phyloP scores from a whole-genome alignment of 2,888 invertebrate genomes.

The Hypselothyrea guttata region DNA sequence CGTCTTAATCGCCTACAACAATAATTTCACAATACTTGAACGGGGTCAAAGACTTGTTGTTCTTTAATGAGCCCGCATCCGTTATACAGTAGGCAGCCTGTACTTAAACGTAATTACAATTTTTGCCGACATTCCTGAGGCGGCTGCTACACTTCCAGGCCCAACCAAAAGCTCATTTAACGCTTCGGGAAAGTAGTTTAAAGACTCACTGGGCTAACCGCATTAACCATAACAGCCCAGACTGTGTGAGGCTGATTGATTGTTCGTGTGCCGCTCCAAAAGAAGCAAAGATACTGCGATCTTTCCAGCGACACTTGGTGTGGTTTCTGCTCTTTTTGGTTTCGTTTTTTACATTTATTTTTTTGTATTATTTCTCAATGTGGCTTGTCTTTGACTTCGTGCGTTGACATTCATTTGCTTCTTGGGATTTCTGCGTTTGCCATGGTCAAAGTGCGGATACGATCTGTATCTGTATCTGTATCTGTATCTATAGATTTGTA shows the following conservation, averaged over 20 bases:
- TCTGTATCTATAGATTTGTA: slow-evolving; percentile 35
- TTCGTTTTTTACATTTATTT: slow-evolving; percentile 10
- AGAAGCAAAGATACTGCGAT: neutral
- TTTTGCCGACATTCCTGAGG: slow-evolving; percentile 61
- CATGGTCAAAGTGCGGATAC: slow-evolving; percentile 49
- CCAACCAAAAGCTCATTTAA: slow-evolving; percentile 33
- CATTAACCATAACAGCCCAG: slow-evolving; percentile 26
- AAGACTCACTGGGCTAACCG: slow-evolving; percentile 50
- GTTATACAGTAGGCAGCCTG: slow-evolving; percentile 19
- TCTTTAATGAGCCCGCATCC: slow-evolving; percentile 57
- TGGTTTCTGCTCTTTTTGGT: slow-evolving; percentile 23
- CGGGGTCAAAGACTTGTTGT: slow-evolving; percentile 50
- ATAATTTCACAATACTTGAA: slow-evolving; percentile 10
- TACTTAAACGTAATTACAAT: slow-evolving; percentile 41
- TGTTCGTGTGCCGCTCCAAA: slow-evolving; percentile 53
- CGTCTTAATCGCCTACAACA: slow-evolving; percentile 16
- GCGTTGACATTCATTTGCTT: slow-evolving; percentile 66
- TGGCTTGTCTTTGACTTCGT: slow-evolving; percentile 34
- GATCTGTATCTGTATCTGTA: slow-evolving; percentile 36
- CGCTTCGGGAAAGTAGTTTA: slow-evolving; percentile 51
- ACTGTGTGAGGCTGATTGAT: slow-evolving; percentile 57
- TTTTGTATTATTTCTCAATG: slow-evolving; percentile 3
- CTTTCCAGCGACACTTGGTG: slow-evolving; percentile 10
- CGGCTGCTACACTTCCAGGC: slow-evolving; percentile 8
- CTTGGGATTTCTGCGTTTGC: slow-evolving; percentile 36